A percentile compares a stretch with the other conserved stretches of the same genome.
phyloP scores from a whole-genome alignment of 2,888 invertebrate species.

The Ctena decussata region DNA sequence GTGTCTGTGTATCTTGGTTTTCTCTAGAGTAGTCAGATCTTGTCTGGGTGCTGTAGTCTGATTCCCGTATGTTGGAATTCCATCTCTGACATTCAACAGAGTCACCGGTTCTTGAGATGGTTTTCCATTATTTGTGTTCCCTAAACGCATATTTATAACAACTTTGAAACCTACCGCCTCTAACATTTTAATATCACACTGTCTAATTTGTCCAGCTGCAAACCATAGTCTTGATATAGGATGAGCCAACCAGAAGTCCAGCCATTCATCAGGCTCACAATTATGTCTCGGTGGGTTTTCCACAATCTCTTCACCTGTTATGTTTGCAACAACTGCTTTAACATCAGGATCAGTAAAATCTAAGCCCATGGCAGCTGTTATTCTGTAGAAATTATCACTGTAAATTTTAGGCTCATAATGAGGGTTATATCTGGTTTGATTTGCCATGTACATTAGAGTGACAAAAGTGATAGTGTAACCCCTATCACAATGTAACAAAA shows the following conservation, averaged over 20 bases:
- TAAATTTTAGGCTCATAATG: constrained; percentile 71
- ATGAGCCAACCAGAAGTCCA: constrained; percentile 80
- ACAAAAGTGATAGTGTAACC: constrained; percentile 77
- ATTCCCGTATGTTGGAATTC: constrained; percentile 74
- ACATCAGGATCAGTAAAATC: constrained; percentile 74
- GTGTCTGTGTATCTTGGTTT: constrained; percentile 66
- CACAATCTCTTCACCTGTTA: constrained; percentile 75
- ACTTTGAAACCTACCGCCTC: constrained; percentile 74
- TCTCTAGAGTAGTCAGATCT: constrained; percentile 62
- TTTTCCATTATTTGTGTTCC: constrained; percentile 67
- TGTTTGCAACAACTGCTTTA: constrained; percentile 71
- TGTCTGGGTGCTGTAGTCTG: constrained; percentile 70
- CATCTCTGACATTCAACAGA: constrained; percentile 78
- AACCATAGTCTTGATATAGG: constrained; percentile 80
- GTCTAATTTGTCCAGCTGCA: constrained; percentile 79
- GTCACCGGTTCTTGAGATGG: constrained; percentile 78
- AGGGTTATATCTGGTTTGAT: constrained; percentile 71
- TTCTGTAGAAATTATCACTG: constrained; percentile 74
- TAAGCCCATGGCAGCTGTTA: constrained; percentile 76
- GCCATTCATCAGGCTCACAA: constrained; percentile 75
- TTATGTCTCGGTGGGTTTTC: constrained; percentile 70
- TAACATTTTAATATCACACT: constrained; percentile 71
- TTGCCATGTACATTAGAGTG: constrained; percentile 75
- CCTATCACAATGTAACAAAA: constrained; percentile 73
- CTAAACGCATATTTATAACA: constrained; percentile 77